These are phyloP conservation scores for Platycheirus rosarum DNA, from an alignment of 2,888 invertebrate species.

Conservation along the genomic window DNA sequence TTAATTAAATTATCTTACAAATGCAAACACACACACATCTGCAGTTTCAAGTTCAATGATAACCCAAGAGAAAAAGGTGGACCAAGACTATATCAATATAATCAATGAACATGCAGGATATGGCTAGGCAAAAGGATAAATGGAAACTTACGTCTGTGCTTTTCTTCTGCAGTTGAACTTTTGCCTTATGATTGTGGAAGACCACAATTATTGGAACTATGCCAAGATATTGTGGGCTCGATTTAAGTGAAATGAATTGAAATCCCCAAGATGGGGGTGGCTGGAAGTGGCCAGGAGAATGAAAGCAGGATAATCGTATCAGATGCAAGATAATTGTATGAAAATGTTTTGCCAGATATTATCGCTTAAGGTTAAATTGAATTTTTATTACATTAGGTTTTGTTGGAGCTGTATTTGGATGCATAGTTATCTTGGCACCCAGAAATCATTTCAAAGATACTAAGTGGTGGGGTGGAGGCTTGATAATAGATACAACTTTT, in stretches of 20 bases:
- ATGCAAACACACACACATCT: conserved; percentile 29
- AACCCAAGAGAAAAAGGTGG: too few relatives aligned
- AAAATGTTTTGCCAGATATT: conserved; percentile 62
- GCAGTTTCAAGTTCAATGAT: conserved; percentile 46
- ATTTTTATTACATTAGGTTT: conserved; percentile 44
- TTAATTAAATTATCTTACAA: conserved; percentile 59
- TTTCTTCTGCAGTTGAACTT: conserved; percentile 44
- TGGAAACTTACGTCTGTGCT: background rate
- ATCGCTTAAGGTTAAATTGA: conserved; percentile 59
- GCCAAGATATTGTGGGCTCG: conserved; percentile 56
- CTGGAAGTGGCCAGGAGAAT: conserved; percentile 11
- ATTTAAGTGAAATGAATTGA: conserved; percentile 54
- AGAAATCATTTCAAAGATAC: too few relatives aligned
- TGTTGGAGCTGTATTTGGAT: background rate
- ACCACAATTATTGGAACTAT: conserved; percentile 55
- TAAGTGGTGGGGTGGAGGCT: too few relatives aligned
- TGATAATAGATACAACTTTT: too few relatives aligned
- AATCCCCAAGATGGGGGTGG: conserved; percentile 22
- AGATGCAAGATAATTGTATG: conserved; percentile 67
- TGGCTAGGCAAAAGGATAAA: background rate
- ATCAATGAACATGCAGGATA: conserved; percentile 12
- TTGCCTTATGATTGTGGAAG: conserved; percentile 45
- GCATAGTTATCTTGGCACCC: too few relatives aligned
- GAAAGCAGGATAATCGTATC: conserved; percentile 62
- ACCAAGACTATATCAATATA: conserved; percentile 20